Base-by-base conservation (phyloP, 2,888 invertebrate species). In the Agrotis segetum region DNA sequence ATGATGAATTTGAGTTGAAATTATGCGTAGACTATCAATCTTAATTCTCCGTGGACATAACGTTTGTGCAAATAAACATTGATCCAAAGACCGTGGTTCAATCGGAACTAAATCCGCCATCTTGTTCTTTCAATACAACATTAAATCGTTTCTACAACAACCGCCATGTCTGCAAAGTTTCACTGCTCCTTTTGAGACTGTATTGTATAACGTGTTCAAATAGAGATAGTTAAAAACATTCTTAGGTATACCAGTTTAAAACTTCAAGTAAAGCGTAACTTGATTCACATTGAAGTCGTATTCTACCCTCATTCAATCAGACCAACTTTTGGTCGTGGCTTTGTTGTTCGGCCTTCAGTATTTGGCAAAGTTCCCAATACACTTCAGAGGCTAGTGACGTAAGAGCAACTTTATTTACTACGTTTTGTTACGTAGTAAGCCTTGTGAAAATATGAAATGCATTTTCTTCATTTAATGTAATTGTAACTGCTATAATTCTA, bases 321-420 rank as follows among this genome's bases (percentile, higher is more conserved):
- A 59, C 52, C 19, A 53, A 71, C 52, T 72, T 72, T 47, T 24
- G 46, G 34, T 44, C 44, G 52, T 21, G 17, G n/a, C 52, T 58
- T 44, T 70, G 53, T 53, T 79, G 53, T 62, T 65, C 67, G 21
- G 29, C 67, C 64, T 74, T 59, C 60, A 53, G 64, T 13, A 55
- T 74, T 70, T 74, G 79, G 74, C 61, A 70, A 60, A 53, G 60
- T 61, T 67, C 58, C 74, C 44, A 61, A 61, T 70, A 24, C 40
- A 68, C 49, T 78, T 47, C 53, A 59, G 69, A 63, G 29, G 34
- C 46, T 14, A 16, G 46, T 61, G 53, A 69, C 24, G 59, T 71
- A 55, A 78, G 24, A 14, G 19, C 17, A 17, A 58, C n/a, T 67
- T 67, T 61, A 69, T 67, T 67, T 70, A 52, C 34, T 64, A 47